Conservation (phyloP, 2,888 invertebrate genomes). For the Hydrotaea diabolus region DNA sequence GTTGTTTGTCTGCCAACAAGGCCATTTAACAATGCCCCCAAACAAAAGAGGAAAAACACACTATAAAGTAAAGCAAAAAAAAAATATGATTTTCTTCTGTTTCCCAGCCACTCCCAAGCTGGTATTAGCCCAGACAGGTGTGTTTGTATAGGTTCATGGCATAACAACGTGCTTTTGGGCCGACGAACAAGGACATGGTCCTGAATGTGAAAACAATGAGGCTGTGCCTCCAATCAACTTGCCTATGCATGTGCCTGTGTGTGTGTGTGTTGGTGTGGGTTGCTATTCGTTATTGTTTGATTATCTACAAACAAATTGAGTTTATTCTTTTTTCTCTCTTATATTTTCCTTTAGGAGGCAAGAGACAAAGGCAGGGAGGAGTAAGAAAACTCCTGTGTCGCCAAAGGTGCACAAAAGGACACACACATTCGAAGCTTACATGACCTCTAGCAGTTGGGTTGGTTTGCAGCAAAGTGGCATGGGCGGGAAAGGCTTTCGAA, state of each 20-base stretch:
- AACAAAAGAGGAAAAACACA: background rate
- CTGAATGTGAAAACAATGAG: conserved; percentile 24
- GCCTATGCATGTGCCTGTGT: background rate
- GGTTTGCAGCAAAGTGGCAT: too few relatives aligned
- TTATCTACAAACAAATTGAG: conserved; percentile 47
- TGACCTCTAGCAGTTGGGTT: background rate
- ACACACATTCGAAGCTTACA: background rate
- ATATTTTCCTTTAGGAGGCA: background rate
- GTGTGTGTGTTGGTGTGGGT: background rate
- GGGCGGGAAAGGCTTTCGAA: background rate
- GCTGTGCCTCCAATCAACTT: background rate
- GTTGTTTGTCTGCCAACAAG: conserved; percentile 6
- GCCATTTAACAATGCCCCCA: background rate
- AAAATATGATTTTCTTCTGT: background rate
- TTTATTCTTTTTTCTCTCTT: conserved; percentile 6
- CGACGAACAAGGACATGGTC: conserved; percentile 13
- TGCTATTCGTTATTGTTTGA: conserved; percentile 29
- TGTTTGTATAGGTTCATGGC: background rate
- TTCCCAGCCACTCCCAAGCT: too few relatives aligned
- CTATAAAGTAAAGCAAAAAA: background rate
- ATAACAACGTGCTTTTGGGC: background rate
- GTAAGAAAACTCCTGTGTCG: background rate
- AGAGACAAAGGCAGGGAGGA: too few relatives aligned
- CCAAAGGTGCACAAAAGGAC: background rate
- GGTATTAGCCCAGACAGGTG: too few relatives aligned